These are phyloP conservation scores for Lycaon pictus DNA, from an alignment of 2,113 vertebrate species.

Conservation along the genomic window DNA sequence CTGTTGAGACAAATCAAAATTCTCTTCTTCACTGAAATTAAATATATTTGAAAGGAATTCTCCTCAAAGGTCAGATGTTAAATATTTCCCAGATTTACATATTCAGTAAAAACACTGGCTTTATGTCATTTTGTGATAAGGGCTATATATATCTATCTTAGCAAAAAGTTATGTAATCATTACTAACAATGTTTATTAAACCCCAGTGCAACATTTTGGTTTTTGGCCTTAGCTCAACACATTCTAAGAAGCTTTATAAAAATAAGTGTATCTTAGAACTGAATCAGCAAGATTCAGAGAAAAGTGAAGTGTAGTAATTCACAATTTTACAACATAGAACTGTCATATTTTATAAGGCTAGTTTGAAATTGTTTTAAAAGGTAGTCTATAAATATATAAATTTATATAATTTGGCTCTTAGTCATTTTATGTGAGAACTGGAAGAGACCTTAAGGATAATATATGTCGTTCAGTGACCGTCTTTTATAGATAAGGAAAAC, in stretches of 20 bases:
- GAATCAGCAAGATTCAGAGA: neutral
- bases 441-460: constrained; percentile 7
- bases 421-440: neutral
- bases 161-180: constrained; percentile 20
- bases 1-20: neutral
- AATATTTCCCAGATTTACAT: constrained; percentile 40
- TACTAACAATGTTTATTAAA: constrained; percentile 4
- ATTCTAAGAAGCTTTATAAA: constrained; percentile 57
- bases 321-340: constrained; percentile 23
- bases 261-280: constrained; percentile 10
- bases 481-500: constrained; percentile 23
- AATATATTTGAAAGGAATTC: constrained; percentile 62
- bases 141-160: neutral
- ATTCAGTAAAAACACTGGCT: constrained; percentile 30
- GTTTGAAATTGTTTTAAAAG: constrained; percentile 60
- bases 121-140: constrained; percentile 36
- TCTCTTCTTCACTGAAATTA: constrained; percentile 20
- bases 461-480: neutral
- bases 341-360: constrained; percentile 43
- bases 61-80: neutral
- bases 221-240: neutral
- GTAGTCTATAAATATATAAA: constrained; percentile 8
- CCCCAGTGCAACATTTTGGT: neutral
- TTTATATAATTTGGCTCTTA: constrained; percentile 13
- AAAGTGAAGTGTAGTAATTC: neutral